phyloP scores from a whole-genome alignment of 2,797 vertebrate genomes.

The Lagodon rhomboides region DNA sequence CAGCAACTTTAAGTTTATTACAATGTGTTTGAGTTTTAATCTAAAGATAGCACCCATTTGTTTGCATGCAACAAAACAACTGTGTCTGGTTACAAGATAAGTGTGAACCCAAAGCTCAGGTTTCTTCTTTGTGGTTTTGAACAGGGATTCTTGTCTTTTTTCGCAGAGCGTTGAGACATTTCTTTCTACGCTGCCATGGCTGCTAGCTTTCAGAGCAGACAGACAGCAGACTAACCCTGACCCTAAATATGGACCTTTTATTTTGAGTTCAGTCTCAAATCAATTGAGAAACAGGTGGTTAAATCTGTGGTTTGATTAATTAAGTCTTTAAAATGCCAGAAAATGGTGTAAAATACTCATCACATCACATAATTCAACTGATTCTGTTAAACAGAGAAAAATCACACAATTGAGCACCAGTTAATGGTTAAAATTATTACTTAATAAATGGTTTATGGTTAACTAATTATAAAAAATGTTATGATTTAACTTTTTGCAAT shows the following conservation, averaged over 20 bases:
- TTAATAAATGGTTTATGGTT: neutral
- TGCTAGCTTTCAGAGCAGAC: neutral
- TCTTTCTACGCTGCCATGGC: neutral
- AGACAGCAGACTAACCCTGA: too few species aligned
- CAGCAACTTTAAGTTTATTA: neutral
- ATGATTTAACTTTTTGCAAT: neutral
- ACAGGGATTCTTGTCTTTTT: neutral
- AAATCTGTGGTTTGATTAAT: neutral
- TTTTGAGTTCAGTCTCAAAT: neutral
- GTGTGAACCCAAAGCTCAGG: conserved; percentile 9
- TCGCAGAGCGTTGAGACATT: neutral
- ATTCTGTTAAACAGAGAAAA: neutral
- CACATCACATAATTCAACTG: neutral
- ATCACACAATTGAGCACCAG: neutral
- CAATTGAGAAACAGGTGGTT: neutral
- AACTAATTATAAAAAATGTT: neutral
- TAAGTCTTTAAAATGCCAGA: neutral
- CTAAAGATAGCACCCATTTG: conserved; percentile 1
- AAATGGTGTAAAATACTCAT: neutral
- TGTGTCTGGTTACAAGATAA: conserved; percentile 6
- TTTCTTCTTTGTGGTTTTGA: conserved; percentile 4
- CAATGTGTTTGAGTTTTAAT: neutral
- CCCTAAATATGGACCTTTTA: too few species aligned
- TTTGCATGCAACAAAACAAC: neutral
- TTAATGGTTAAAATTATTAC: neutral